A percentile compares a stretch with the other conserved stretches of the same genome.
Evolutionary conservation across 2,113 vertebrate species (phyloP).

Genomic region (Beaufortia kweichowensis): DNA sequence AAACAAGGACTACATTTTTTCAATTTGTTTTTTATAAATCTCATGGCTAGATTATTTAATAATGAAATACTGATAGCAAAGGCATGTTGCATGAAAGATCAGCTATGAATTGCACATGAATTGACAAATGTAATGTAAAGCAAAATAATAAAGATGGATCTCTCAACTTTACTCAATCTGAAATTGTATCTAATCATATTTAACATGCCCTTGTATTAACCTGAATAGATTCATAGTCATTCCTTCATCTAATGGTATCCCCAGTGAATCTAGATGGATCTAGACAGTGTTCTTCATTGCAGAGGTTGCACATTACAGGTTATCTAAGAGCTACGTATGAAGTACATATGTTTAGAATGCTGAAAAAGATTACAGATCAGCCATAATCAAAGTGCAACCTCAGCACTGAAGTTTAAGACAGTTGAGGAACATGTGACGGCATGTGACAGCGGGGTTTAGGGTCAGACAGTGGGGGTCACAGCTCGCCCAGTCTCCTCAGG

Average conservation of each 20-base stretch:
- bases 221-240: constrained; percentile 8
- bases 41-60: background rate
- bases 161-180: background rate
- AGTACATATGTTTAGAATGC: background rate
- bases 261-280: constrained; percentile 25
- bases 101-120: background rate
- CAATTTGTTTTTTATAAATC: constrained; percentile 16
- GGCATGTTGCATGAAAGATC: constrained; percentile 11
- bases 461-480: constrained; percentile 38
- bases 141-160: background rate
- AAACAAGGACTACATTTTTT: too few species aligned
- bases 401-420: constrained; percentile 53
- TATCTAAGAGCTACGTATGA: background rate
- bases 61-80: background rate
- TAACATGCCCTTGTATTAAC: background rate
- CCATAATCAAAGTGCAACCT: constrained; percentile 34
- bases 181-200: background rate
- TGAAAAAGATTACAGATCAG: background rate
- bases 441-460: constrained; percentile 41
- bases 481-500: constrained; percentile 42
- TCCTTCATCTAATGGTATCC: background rate
- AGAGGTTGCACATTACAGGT: constrained; percentile 36
- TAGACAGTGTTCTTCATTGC: constrained; percentile 52
- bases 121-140: background rate
- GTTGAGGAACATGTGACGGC: constrained; percentile 37